A percentile compares a stretch with the other conserved stretches of the same genome.
Evolutionary conservation across 2,113 vertebrate genomes (phyloP).

Genomic region (Sinosuthora webbiana): DNA sequence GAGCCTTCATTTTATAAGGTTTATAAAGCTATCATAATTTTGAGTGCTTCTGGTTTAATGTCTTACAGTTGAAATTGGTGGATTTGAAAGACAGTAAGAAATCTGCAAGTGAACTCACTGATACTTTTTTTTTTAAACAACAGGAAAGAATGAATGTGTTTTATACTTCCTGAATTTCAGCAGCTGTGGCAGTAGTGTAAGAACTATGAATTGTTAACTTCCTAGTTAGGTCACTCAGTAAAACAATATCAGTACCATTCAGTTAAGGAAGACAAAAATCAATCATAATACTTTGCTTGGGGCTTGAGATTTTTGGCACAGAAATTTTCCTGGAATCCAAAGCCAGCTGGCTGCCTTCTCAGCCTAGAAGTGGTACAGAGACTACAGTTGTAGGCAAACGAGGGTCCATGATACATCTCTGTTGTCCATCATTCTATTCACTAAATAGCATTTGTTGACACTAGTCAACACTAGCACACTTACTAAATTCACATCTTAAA

Average conservation of each 20-base stretch:
- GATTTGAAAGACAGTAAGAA: background rate
- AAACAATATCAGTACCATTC: background rate
- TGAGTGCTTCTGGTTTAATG: background rate
- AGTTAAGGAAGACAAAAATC: background rate
- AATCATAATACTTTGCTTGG: background rate
- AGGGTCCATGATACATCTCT: background rate
- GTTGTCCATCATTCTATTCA: background rate
- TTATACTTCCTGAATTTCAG: constrained; percentile 12
- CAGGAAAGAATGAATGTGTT: background rate
- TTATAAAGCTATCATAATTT: background rate
- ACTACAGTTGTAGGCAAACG: background rate
- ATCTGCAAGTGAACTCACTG: background rate
- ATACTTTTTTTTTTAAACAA: background rate
- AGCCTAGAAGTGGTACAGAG: background rate
- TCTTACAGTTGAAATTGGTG: background rate
- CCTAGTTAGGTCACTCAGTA: background rate
- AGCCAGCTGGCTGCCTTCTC: background rate
- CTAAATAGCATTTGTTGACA: background rate
- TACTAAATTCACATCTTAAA: background rate
- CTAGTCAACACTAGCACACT: background rate
- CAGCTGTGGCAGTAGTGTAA: background rate
- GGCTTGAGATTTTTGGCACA: background rate
- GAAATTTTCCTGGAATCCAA: background rate
- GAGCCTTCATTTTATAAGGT: background rate
- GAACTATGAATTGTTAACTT: background rate